Conservation (phyloP, 2,113 vertebrate species). For the Phalacrocorax brasilianus region DNA sequence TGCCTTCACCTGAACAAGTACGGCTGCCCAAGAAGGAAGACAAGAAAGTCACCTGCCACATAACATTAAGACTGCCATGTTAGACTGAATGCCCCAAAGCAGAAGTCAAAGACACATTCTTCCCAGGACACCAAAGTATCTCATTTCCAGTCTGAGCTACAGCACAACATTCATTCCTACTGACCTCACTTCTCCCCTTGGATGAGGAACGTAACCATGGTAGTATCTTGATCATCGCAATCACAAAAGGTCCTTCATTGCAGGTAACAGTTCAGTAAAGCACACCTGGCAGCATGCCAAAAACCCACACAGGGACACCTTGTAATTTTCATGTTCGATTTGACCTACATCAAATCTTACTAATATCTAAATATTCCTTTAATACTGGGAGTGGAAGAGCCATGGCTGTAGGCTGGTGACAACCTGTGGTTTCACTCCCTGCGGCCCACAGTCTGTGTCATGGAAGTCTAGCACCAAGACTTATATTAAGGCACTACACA, state of each 20-base stretch:
- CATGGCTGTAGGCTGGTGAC: not conserved
- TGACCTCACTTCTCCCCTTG: not conserved
- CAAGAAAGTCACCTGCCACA: not conserved
- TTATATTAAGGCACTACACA: not conserved
- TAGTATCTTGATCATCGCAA: constrained; percentile 16
- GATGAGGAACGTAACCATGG: not conserved
- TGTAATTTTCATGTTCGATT: not conserved
- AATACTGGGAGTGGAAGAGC: not conserved
- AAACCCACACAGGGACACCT: not conserved
- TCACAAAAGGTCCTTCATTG: not conserved
- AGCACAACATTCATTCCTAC: constrained; percentile 12
- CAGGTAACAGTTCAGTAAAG: not conserved
- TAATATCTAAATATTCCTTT: not conserved
- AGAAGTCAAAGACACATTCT: not conserved
- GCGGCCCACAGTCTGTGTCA: accelerated
- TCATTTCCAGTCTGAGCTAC: not conserved
- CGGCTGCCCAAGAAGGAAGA: not conserved
- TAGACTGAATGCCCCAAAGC: not conserved
- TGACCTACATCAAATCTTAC: not conserved
- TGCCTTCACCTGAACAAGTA: not conserved
- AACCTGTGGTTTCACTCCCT: not conserved
- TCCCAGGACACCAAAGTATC: not conserved
- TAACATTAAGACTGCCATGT: not conserved
- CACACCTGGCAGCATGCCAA: not conserved
- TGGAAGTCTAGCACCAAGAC: not conserved